A percentile compares a stretch with the other conserved stretches of the same genome.
Conservation (phyloP, 23 tunicate species). For the Ciona savignyi region DNA sequence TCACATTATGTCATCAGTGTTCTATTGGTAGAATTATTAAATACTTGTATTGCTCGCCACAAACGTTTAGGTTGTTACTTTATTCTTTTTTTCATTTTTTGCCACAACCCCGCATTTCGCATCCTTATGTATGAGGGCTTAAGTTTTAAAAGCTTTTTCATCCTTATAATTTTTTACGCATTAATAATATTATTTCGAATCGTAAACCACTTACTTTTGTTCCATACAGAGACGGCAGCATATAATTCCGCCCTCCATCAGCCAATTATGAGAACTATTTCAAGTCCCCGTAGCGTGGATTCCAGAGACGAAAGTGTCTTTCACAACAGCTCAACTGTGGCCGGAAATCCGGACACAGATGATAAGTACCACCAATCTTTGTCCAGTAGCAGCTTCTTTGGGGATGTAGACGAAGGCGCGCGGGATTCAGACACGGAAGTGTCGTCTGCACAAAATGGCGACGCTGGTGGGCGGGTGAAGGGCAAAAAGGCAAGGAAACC, state of each 20-base stretch:
- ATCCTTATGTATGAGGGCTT: too few species aligned
- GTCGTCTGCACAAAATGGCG: constrained; percentile 21
- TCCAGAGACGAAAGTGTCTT: neutral
- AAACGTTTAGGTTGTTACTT: too few species aligned
- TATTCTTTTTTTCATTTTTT: too few species aligned
- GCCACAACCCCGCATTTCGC: too few species aligned
- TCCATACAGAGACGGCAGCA: too few species aligned
- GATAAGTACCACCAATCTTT: neutral
- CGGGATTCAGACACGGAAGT: neutral
- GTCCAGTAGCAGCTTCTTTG: neutral
- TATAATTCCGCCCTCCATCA: neutral
- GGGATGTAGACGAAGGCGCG: neutral
- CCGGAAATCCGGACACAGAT: neutral
- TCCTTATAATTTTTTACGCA: too few species aligned
- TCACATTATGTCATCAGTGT: too few species aligned
- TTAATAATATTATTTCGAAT: too few species aligned
- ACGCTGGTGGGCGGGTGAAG: constrained; percentile 3
- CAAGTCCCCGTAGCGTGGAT: neutral
- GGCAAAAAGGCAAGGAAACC: constrained; percentile 86
- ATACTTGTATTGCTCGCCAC: too few species aligned
- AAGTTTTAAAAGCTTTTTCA: too few species aligned
- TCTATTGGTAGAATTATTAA: too few species aligned
- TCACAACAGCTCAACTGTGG: neutral
- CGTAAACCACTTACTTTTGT: too few species aligned
- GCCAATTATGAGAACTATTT: neutral